A percentile compares a stretch with the other conserved stretches of the same genome.
Evolutionary conservation across 2,797 vertebrate species (phyloP).

Genomic region (Trichosurus vulpecula): DNA sequence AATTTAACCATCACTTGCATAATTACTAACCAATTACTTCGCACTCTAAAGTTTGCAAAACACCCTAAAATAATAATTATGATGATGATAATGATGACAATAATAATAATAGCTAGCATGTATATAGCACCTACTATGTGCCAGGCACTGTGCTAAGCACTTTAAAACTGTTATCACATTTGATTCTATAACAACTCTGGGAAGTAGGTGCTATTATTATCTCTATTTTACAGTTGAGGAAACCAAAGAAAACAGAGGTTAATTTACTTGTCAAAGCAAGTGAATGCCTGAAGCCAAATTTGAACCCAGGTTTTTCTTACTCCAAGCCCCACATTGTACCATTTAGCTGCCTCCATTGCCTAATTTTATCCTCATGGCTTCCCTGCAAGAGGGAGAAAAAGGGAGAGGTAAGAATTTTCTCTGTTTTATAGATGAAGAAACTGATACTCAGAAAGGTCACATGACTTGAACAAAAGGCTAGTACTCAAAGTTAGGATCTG

Average conservation of each 20-base stretch:
- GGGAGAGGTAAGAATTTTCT: neutral
- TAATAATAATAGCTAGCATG: neutral
- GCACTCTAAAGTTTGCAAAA: neutral
- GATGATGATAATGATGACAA: too few relatives aligned
- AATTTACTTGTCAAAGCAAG: neutral
- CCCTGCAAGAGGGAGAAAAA: neutral
- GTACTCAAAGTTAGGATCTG: neutral
- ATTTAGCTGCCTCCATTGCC: neutral
- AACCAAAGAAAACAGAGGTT: neutral
- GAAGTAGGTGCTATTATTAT: neutral
- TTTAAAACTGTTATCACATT: neutral
- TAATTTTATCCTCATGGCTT: neutral
- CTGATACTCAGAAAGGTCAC: neutral
- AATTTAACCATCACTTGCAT: neutral
- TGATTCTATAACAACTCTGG: neutral
- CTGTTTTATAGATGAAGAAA: neutral
- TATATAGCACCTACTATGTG: neutral
- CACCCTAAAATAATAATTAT: too few relatives aligned
- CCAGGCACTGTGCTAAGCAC: neutral
- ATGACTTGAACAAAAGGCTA: neutral
- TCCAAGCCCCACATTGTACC: neutral
- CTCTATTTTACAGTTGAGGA: neutral
- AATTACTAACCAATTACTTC: neutral
- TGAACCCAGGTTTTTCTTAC: neutral
- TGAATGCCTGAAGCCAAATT: neutral